Evolutionary conservation across 2,113 vertebrate genomes (phyloP).

Genomic region (Tamias sibiricus): DNA sequence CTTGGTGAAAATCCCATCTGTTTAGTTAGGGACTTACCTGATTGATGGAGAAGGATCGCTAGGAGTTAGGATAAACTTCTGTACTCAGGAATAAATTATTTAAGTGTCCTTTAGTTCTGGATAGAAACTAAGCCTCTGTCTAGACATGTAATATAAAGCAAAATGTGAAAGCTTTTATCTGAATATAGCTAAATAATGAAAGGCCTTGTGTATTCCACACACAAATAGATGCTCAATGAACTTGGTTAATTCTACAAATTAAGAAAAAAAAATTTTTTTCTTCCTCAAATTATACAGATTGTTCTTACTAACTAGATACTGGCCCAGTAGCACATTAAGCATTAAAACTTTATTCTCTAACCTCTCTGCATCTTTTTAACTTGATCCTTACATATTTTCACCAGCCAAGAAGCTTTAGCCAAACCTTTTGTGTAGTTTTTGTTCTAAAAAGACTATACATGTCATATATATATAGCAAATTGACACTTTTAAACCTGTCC

Average conservation of each 20-base stretch:
- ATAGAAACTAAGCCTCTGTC: slow-evolving; percentile 31
- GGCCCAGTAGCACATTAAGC: neutral
- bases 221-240: slow-evolving; percentile 46
- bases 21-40: slow-evolving; percentile 62
- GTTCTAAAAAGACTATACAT: neutral
- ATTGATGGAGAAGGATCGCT: slow-evolving; percentile 64
- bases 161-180: neutral
- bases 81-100: slow-evolving; percentile 61
- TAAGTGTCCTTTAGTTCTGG: slow-evolving; percentile 51
- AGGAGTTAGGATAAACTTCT: slow-evolving; percentile 51
- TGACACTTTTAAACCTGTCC: neutral
- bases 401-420: neutral
- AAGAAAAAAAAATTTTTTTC: neutral
- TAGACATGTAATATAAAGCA: slow-evolving; percentile 20
- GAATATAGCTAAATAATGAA: neutral
- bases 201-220: neutral
- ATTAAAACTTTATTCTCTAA: neutral
- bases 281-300: slow-evolving; percentile 13
- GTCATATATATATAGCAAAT: neutral
- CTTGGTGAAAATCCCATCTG: slow-evolving; percentile 63
- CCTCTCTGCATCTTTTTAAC: neutral
- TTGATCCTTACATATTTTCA: neutral
- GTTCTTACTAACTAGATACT: neutral
- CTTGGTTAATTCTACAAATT: slow-evolving; percentile 5
- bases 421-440: slow-evolving; percentile 15